Percentiles rank a stretch among this genome's conserved stretches.
Evolutionary conservation across 2,113 vertebrate species (phyloP).

Genomic region (Takifugu flavidus): DNA sequence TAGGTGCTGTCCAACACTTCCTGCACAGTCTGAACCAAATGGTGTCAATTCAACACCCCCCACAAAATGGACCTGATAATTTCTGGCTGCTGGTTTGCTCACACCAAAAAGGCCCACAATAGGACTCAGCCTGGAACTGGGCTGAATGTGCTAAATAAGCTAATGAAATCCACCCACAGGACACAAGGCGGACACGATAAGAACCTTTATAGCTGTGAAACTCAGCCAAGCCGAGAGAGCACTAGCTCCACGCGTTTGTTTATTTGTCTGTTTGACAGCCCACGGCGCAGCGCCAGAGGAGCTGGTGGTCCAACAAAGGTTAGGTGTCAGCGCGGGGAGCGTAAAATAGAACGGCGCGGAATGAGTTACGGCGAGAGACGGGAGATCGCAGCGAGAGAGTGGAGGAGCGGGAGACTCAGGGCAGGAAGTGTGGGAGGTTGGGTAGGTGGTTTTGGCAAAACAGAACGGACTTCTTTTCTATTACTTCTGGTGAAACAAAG

Average conservation of each 20-base stretch:
- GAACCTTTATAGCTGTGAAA: slow-evolving; percentile 69
- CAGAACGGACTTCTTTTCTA: slow-evolving; percentile 58
- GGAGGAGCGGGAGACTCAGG: slow-evolving; percentile 47
- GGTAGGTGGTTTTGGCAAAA: slow-evolving; percentile 71
- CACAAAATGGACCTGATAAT: slow-evolving; percentile 65
- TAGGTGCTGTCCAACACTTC: slow-evolving; percentile 22
- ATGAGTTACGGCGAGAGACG: slow-evolving; percentile 18
- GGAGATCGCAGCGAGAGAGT: slow-evolving; percentile 34
- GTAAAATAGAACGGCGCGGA: slow-evolving; percentile 59
- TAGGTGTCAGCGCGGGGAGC: slow-evolving; percentile 55
- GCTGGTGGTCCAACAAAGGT: slow-evolving; percentile 64
- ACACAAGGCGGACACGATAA: slow-evolving; percentile 66
- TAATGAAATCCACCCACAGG: slow-evolving; percentile 71
- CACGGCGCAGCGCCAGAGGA: slow-evolving; percentile 40
- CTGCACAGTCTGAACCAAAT: slow-evolving; percentile 50
- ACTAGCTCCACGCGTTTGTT: slow-evolving; percentile 59
- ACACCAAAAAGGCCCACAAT: slow-evolving; percentile 62
- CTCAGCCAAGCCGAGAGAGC: slow-evolving; percentile 52
- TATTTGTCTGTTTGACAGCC: slow-evolving; percentile 67
- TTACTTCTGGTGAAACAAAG: slow-evolving; percentile 65
- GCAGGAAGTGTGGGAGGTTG: slow-evolving; percentile 68
- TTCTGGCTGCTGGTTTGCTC: slow-evolving; percentile 48
- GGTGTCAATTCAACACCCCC: slow-evolving; percentile 59
- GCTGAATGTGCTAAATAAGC: slow-evolving; percentile 66
- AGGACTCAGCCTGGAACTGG: slow-evolving; percentile 55